phyloP scores from a whole-genome alignment of 1,140 invertebrate species.

The Lucilia sericata region DNA sequence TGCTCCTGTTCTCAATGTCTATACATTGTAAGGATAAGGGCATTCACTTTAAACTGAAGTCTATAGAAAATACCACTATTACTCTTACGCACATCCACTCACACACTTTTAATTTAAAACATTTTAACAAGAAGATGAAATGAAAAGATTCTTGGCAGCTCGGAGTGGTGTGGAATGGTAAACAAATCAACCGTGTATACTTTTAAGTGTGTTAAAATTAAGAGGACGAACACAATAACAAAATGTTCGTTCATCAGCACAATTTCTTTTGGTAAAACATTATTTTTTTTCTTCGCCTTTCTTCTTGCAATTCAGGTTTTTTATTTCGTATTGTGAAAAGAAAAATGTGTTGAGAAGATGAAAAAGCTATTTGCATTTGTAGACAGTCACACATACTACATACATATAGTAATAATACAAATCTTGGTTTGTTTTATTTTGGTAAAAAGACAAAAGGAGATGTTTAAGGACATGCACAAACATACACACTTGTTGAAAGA shows the following conservation, averaged over 20 bases:
- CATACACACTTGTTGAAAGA: conserved; percentile 27
- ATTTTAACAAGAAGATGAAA: neutral
- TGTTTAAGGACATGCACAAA: neutral
- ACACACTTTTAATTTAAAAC: neutral
- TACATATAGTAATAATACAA: neutral
- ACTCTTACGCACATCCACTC: neutral
- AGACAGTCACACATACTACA: too few species aligned
- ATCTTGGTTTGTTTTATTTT: conserved; percentile 4
- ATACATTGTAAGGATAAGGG: neutral
- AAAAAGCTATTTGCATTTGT: conserved; percentile 14
- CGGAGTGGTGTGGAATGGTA: neutral
- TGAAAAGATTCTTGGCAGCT: neutral
- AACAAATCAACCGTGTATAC: conserved; percentile 9
- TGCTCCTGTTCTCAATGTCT: neutral
- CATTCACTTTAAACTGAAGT: neutral
- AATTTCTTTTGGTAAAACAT: neutral
- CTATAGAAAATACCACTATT: neutral
- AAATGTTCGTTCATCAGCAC: neutral
- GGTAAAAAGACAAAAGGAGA: conserved; percentile 3
- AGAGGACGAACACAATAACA: conserved; percentile 8
- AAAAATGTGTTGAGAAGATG: neutral
- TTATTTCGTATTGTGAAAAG: neutral
- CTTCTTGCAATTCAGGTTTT: neutral
- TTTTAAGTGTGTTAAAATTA: conserved; percentile 13
- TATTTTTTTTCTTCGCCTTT: neutral